Conservation (phyloP, 1,140 invertebrate genomes). For the Leptinotarsa defecta region DNA sequence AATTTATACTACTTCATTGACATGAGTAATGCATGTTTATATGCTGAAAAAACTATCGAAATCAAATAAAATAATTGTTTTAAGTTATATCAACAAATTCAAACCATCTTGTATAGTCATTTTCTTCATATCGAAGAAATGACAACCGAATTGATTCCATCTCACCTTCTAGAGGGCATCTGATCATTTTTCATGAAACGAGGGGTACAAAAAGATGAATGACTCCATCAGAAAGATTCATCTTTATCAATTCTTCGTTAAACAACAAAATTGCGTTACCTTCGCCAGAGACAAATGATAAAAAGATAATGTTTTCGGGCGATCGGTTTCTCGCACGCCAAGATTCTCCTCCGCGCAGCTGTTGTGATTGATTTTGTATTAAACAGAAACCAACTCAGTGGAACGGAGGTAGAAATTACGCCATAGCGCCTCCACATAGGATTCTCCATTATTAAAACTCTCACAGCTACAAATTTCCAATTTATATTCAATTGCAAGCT, state of each 20-base stretch:
- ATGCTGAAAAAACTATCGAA: too few species aligned
- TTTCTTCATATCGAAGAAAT: too few species aligned
- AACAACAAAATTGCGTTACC: constrained; percentile 3
- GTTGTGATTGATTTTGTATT: constrained; percentile 6
- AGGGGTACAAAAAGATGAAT: background rate
- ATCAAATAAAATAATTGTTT: too few species aligned
- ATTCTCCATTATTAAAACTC: background rate
- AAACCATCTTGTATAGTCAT: too few species aligned
- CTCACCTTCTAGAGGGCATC: background rate
- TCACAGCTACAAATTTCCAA: background rate
- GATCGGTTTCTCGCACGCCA: background rate
- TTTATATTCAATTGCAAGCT: background rate
- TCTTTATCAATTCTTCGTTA: constrained; percentile 9
- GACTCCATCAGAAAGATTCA: background rate
- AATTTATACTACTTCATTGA: too few species aligned
- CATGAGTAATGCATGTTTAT: too few species aligned
- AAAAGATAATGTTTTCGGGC: background rate
- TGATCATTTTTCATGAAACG: background rate
- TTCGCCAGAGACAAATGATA: constrained; percentile 1
- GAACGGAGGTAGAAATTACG: background rate
- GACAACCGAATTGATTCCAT: background rate
- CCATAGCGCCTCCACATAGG: background rate
- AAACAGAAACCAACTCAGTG: background rate
- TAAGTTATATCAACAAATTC: too few species aligned
- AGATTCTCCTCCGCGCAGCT: background rate